Evolutionary conservation across 2,888 invertebrate genomes (phyloP).

Genomic region (Mythimna vitellina): DNA sequence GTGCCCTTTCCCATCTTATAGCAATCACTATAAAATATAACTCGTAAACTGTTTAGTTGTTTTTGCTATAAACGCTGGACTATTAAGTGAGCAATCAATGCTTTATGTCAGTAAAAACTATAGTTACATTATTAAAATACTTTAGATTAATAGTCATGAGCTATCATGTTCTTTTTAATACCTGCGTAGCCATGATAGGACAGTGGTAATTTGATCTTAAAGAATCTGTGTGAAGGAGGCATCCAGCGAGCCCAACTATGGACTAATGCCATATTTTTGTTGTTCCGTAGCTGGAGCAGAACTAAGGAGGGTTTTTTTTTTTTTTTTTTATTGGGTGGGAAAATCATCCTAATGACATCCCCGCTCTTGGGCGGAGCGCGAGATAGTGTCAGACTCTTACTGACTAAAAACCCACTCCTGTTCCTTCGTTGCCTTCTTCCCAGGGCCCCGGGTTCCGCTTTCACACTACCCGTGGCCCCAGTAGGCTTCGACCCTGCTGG

Average conservation of each 20-base stretch:
- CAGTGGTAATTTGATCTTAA: neutral
- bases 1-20: slow-evolving; percentile 64
- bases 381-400: no score
- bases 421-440: no score
- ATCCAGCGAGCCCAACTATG: neutral
- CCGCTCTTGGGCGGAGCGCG: no score
- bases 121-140: neutral
- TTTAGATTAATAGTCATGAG: neutral
- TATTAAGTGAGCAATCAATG: slow-evolving; percentile 46
- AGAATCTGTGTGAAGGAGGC: neutral
- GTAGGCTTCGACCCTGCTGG: no score
- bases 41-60: slow-evolving; percentile 60
- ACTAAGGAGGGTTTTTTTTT: neutral
- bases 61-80: slow-evolving; percentile 45
- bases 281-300: neutral
- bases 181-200: neutral
- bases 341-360: no score
- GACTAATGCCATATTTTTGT: neutral
- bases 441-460: no score
- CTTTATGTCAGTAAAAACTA: slow-evolving; percentile 32
- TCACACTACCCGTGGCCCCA: no score
- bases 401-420: no score
- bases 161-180: neutral
- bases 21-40: slow-evolving; percentile 73
- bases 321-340: no score